phyloP scores from a whole-genome alignment of 2,888 invertebrate species.

The Lottia scabra region DNA sequence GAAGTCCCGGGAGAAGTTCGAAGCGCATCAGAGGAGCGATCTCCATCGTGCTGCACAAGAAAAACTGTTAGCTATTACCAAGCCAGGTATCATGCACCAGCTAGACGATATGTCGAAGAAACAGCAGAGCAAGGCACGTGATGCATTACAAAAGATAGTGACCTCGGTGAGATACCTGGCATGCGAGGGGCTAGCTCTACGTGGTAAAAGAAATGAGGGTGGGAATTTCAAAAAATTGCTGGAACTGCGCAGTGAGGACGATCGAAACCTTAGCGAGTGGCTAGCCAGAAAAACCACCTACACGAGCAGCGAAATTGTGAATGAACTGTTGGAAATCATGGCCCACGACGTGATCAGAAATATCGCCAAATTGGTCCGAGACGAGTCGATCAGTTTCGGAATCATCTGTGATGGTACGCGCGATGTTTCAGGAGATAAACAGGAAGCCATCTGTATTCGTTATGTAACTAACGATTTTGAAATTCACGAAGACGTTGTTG shows the following conservation, averaged over 20 bases:
- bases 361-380: not conserved
- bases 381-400: not conserved
- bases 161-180: not conserved
- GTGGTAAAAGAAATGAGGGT: not conserved
- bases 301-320: not conserved
- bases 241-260: not conserved
- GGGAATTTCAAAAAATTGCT: not conserved
- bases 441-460: not conserved
- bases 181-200: not conserved
- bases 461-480: no score
- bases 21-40: not conserved
- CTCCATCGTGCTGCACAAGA: not conserved
- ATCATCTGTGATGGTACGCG: not conserved
- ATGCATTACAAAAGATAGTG: no score
- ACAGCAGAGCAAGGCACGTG: no score
- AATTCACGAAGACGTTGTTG: no score
- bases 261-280: not conserved
- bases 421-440: not conserved
- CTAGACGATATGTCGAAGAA: not conserved
- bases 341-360: not conserved
- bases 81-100: not conserved
- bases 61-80: not conserved
- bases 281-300: not conserved
- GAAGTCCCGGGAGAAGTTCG: not conserved
- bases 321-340: not conserved